Evolutionary conservation across 35 echinoderm and acorn worm species (phyloP).

Genomic region (Ophioderma brevispina): DNA sequence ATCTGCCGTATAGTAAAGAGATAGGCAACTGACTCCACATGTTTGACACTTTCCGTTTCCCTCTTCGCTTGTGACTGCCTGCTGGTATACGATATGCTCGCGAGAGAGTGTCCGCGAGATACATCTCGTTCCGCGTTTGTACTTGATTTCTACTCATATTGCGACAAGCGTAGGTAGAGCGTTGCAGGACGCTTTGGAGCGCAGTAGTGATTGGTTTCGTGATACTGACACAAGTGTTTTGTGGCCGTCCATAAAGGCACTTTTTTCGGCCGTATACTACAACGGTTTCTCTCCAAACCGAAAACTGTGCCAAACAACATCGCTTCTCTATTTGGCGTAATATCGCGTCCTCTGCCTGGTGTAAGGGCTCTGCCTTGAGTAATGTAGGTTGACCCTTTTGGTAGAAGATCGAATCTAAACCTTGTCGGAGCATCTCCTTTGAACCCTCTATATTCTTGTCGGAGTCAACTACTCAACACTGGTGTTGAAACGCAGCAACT

Average conservation of each 20-base stretch:
- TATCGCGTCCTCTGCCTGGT: constrained; percentile 59
- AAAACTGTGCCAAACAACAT: constrained; percentile 77
- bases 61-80: constrained; percentile 31
- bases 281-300: constrained; percentile 63
- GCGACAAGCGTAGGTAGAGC: constrained; percentile 27
- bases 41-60: constrained; percentile 60
- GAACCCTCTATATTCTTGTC: constrained; percentile 36
- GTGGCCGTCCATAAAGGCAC: constrained; percentile 61
- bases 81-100: constrained; percentile 6
- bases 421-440: constrained; percentile 58
- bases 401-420: constrained; percentile 51
- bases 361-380: too few relatives aligned
- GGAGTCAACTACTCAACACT: constrained; percentile 42
- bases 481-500: constrained; percentile 8
- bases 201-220: too few relatives aligned
- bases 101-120: constrained; percentile 63
- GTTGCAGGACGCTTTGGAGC: constrained; percentile 43
- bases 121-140: constrained; percentile 69
- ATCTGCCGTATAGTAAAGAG: constrained; percentile 11
- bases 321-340: constrained; percentile 88
- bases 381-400: too few relatives aligned
- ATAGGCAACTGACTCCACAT: constrained; percentile 30
- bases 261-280: constrained; percentile 61
- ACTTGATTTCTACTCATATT: constrained; percentile 51
- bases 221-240: constrained; percentile 54